These are phyloP conservation scores for Odocoileus virginianus DNA, from an alignment of 2,113 vertebrate genomes.

Conservation along the genomic window DNA sequence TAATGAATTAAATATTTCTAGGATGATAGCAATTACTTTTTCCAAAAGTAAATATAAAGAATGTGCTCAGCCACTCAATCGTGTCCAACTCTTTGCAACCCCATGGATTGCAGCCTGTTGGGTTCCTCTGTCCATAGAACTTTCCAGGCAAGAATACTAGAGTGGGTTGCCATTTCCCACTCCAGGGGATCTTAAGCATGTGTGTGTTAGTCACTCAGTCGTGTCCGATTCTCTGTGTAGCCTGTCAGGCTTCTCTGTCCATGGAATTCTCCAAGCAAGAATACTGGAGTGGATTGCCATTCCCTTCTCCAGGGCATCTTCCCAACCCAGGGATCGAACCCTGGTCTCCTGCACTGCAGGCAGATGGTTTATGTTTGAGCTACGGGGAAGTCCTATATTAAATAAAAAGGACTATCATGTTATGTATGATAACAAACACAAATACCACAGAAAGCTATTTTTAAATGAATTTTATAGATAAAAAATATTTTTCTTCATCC, in stretches of 20 bases:
- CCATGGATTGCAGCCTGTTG: not conserved
- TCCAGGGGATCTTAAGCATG: not conserved
- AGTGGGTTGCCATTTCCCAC: not conserved
- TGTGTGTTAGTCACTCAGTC: not conserved
- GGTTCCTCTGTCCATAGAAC: not conserved
- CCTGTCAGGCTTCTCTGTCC: not conserved
- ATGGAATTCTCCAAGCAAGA: not conserved
- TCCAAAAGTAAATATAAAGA: conserved; percentile 58
- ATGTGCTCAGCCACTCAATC: not conserved
- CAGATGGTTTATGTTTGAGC: not conserved
- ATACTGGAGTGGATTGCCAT: not conserved
- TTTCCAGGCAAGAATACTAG: not conserved
- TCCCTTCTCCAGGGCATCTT: not conserved
- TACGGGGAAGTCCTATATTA: not conserved
- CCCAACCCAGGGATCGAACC: not conserved
- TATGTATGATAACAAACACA: conserved; percentile 38
- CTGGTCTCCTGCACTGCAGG: not conserved
- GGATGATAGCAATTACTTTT: conserved; percentile 50
- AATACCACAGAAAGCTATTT: conserved; percentile 9
- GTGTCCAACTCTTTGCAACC: not conserved
- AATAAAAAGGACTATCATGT: conserved; percentile 47
- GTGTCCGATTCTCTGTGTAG: not conserved
- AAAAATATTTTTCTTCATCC: not conserved
- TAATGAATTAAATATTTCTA: conserved; percentile 45
- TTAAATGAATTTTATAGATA: conserved; percentile 46